These are phyloP conservation scores for Anoncus sp. DNA, from an alignment of 2,888 invertebrate species.

Conservation along the genomic window DNA sequence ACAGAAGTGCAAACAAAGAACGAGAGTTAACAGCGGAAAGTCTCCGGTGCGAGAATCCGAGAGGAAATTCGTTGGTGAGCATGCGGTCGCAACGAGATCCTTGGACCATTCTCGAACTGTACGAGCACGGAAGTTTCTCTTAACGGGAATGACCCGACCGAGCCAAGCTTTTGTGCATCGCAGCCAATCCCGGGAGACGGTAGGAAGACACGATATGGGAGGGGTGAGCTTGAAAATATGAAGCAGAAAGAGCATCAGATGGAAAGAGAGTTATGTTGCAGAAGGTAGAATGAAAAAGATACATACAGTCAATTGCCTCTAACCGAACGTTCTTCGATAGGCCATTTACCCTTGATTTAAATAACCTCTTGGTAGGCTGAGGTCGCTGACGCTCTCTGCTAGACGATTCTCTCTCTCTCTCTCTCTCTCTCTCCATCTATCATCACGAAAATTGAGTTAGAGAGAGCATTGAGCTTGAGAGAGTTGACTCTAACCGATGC, in stretches of 20 bases:
- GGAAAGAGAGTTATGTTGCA: slow-evolving; percentile 26
- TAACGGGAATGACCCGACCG: slow-evolving; percentile 48
- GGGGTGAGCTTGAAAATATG: slow-evolving; percentile 16
- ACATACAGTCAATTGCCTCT: not conserved
- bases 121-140: slow-evolving; percentile 50
- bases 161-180: slow-evolving; percentile 35
- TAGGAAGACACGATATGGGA: slow-evolving; percentile 15
- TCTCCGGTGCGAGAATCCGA: slow-evolving; percentile 16
- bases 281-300: slow-evolving; percentile 3
- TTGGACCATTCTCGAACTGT: slow-evolving; percentile 10
- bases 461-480: no score
- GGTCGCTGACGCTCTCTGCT: no score
- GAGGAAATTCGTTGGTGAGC: slow-evolving; percentile 41
- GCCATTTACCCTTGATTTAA: no score
- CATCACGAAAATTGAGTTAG: no score
- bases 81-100: slow-evolving; percentile 48
- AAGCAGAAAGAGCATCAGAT: not conserved
- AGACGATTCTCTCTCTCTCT: no score
- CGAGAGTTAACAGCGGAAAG: slow-evolving; percentile 21
- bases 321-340: no score
- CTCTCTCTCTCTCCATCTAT: no score
- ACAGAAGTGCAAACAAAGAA: slow-evolving; percentile 10
- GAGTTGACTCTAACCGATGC: no score
- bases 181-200: slow-evolving; percentile 44
- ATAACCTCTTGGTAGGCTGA: no score